These are phyloP conservation scores for Thymallus thymallus DNA, from an alignment of 2,113 vertebrate genomes.

Conservation along the genomic window DNA sequence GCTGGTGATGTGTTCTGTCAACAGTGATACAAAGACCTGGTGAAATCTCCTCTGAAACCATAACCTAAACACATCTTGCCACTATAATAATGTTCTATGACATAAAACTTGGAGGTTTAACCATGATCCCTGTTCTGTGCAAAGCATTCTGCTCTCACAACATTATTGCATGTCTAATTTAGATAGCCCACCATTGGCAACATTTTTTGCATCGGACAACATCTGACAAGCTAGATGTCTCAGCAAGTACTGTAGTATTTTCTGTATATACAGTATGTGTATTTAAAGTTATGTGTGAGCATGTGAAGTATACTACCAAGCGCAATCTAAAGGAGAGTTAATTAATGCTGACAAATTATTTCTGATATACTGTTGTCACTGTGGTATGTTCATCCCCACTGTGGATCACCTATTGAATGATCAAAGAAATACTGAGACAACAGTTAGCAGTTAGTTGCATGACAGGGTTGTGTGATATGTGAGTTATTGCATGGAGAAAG, in stretches of 20 bases:
- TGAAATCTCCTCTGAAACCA: constrained; percentile 49
- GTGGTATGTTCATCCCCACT: neutral
- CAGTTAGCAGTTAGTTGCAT: constrained; percentile 54
- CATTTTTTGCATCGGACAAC: constrained; percentile 21
- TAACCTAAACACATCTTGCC: constrained; percentile 60
- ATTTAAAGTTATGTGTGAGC: constrained; percentile 31
- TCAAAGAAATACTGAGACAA: constrained; percentile 17
- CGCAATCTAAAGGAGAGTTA: constrained; percentile 12
- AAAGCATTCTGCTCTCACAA: constrained; percentile 15
- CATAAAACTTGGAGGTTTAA: neutral
- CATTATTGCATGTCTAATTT: constrained; percentile 38
- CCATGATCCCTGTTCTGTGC: neutral
- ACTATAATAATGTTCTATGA: constrained; percentile 14
- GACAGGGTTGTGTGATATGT: constrained; percentile 32
- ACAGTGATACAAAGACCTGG: constrained; percentile 52
- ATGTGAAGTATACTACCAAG: constrained; percentile 15
- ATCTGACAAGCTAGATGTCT: constrained; percentile 28
- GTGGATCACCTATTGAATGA: neutral
- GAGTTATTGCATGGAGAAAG: constrained; percentile 48
- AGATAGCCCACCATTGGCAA: constrained; percentile 38
- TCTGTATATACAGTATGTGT: constrained; percentile 11
- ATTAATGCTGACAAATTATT: constrained; percentile 19
- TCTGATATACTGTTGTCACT: neutral
- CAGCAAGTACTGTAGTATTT: constrained; percentile 20
- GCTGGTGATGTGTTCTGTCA: constrained; percentile 66